These are phyloP conservation scores for Orthosia incerta DNA, from an alignment of 2,888 invertebrate genomes.

Conservation along the genomic window DNA sequence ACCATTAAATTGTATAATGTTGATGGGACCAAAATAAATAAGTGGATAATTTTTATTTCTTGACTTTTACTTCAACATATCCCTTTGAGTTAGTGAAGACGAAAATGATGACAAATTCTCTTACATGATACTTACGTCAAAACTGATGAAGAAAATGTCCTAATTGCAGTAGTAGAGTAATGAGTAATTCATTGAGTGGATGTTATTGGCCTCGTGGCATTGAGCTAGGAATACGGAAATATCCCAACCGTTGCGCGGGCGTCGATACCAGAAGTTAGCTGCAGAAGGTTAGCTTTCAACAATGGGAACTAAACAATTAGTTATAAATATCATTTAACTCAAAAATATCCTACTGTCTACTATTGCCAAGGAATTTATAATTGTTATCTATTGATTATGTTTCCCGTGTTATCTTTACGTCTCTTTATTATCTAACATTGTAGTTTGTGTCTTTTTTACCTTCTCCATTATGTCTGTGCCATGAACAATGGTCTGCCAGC, in stretches of 20 bases:
- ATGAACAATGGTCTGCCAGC: constrained; percentile 70
- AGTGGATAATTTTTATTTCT: constrained; percentile 61
- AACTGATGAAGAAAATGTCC: constrained; percentile 39
- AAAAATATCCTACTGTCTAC: background rate
- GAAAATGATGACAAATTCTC: background rate
- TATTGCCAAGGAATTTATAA: background rate
- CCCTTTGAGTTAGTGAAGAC: background rate
- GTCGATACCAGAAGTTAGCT: constrained; percentile 19
- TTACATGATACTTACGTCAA: background rate
- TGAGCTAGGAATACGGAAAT: constrained; percentile 77
- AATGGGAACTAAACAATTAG: background rate
- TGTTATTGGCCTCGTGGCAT: constrained; percentile 89
- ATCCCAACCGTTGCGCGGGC: constrained; percentile 50
- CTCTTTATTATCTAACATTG: background rate
- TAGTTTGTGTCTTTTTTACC: constrained; percentile 18
- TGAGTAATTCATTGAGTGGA: constrained; percentile 83
- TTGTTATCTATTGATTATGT: background rate
- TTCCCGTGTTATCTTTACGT: too few relatives aligned
- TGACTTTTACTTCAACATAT: constrained; percentile 34
- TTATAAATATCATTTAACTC: background rate
- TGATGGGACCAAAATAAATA: constrained; percentile 85
- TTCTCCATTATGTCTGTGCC: constrained; percentile 48
- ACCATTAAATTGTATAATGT: constrained; percentile 66
- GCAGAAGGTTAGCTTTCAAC: constrained; percentile 49
- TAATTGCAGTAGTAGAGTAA: constrained; percentile 73